Conservation (phyloP, 2,888 invertebrate genomes). For the Prosopocoilus inquinatus region DNA sequence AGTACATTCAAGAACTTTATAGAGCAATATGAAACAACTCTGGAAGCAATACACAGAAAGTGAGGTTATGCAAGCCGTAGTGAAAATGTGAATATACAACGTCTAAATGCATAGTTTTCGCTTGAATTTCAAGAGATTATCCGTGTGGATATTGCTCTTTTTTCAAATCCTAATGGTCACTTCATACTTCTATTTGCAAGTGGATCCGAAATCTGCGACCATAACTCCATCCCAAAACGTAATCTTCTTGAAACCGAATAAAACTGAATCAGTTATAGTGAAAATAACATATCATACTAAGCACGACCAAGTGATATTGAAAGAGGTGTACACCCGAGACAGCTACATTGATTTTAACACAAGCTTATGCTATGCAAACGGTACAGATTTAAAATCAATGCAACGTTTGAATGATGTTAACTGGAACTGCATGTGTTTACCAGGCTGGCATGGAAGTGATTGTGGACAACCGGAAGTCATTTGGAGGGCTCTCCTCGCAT, state of each 20-base stretch:
- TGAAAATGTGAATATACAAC: constrained; percentile 23
- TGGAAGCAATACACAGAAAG: constrained; percentile 17
- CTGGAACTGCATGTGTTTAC: constrained; percentile 57
- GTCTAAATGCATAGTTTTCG: constrained; percentile 40
- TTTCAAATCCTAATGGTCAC: constrained; percentile 44
- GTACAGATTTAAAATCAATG: constrained; percentile 49
- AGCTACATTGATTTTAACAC: constrained; percentile 48
- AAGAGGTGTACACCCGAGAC: constrained; percentile 33
- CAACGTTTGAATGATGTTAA: constrained; percentile 40
- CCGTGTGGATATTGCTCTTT: constrained; percentile 44
- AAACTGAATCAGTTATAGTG: constrained; percentile 4
- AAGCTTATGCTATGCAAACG: constrained; percentile 47
- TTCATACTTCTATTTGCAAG: constrained; percentile 43
- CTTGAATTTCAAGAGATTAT: constrained; percentile 42
- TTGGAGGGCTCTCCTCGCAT: constrained; percentile 63
- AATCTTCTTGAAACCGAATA: constrained; percentile 19
- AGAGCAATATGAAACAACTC: constrained; percentile 9
- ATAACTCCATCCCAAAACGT: constrained; percentile 11
- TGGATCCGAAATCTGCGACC: constrained; percentile 4
- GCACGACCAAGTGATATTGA: constrained; percentile 34
- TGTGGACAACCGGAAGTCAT: constrained; percentile 67
- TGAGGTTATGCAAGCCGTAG: constrained; percentile 32
- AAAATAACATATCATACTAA: constrained; percentile 42
- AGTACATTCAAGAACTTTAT: constrained; percentile 2
- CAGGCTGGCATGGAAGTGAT: constrained; percentile 65